Conservation (phyloP, 2,113 vertebrate species). For the Ictalurus punctatus region DNA sequence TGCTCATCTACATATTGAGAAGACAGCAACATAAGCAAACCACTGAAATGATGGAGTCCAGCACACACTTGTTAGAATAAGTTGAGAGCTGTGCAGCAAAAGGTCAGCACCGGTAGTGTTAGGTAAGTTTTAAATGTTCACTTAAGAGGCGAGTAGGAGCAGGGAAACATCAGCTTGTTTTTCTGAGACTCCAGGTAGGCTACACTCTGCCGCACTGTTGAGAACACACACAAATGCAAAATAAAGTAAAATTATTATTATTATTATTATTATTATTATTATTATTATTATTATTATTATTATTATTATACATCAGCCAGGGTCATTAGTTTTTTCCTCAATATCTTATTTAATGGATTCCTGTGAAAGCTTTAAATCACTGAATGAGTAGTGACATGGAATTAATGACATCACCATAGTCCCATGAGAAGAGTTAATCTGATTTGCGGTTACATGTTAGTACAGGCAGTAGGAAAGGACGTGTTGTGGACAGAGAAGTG, state of each 20-base stretch:
- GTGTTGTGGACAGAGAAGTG: constrained; percentile 23
- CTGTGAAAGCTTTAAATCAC: background rate
- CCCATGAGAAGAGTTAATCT: background rate
- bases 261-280: background rate
- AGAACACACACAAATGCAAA: constrained; percentile 46
- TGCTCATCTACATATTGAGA: background rate
- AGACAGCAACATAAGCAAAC: background rate
- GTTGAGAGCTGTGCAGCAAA: background rate
- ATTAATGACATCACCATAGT: background rate
- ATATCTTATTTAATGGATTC: background rate
- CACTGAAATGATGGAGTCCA: background rate
- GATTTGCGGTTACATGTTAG: background rate
- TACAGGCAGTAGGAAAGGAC: background rate
- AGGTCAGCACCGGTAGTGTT: background rate
- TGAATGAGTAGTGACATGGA: background rate
- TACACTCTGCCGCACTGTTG: constrained; percentile 82
- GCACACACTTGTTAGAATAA: background rate
- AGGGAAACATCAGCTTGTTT: constrained; percentile 82
- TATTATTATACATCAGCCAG: background rate
- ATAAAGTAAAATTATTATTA: background rate
- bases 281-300: background rate
- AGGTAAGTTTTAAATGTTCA: constrained; percentile 52
- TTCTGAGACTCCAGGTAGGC: constrained; percentile 79
- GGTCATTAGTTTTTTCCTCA: background rate
- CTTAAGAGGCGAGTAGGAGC: constrained; percentile 81